These are phyloP conservation scores for Zelostemma sp. DNA, from an alignment of 1,140 invertebrate genomes.

Conservation along the genomic window DNA sequence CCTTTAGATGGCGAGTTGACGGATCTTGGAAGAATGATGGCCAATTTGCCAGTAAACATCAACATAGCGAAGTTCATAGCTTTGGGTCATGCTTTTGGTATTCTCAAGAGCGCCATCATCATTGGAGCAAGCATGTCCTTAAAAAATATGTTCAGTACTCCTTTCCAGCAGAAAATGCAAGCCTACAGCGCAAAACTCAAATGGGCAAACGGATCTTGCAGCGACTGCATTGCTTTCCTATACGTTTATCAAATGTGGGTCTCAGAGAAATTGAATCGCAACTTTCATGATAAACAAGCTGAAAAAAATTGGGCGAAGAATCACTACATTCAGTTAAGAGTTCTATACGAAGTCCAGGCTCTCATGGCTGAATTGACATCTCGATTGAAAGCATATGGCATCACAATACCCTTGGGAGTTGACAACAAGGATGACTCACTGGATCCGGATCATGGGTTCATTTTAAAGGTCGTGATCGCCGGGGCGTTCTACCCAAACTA, in stretches of 20 bases:
- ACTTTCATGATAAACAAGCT: conserved; percentile 43
- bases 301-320: conserved; percentile 79
- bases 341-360: conserved; percentile 80
- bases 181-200: conserved; percentile 83
- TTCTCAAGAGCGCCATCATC: conserved; percentile 87
- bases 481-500: conserved; percentile 91
- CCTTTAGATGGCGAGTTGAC: conserved; percentile 90
- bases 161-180: conserved; percentile 78
- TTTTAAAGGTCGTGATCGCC: conserved; percentile 76
- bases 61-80: conserved; percentile 87
- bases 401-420: conserved; percentile 61
- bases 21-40: conserved; percentile 87
- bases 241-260: conserved; percentile 81
- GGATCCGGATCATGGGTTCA: conserved; percentile 70
- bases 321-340: conserved; percentile 80
- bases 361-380: conserved; percentile 78
- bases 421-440: conserved; percentile 62
- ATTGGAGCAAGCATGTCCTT: conserved; percentile 89
- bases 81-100: conserved; percentile 88
- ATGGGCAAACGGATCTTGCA: conserved; percentile 86
- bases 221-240: conserved; percentile 86
- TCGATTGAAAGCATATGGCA: conserved; percentile 73
- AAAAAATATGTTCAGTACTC: conserved; percentile 84
- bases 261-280: conserved; percentile 37
- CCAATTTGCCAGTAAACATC: conserved; percentile 85